Base-by-base conservation (phyloP, 2,113 vertebrate species). In the Nansenia antarctica region DNA sequence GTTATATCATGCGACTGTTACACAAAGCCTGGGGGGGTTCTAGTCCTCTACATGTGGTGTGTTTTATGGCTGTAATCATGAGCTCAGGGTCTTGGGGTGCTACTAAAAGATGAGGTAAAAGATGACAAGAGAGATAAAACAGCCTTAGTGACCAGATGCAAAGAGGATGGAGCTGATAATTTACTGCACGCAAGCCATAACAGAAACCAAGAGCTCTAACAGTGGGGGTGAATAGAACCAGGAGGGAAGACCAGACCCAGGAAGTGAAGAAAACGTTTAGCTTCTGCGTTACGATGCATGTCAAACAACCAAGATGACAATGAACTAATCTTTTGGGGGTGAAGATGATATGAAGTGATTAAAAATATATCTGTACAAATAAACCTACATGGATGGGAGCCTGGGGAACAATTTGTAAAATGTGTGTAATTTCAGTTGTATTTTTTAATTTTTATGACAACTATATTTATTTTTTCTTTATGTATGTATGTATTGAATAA, bases 231-330 rank as follows among this genome's bases (percentile, higher is more conserved):
- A 7, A 14, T 9, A 9, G 37, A 18, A 1, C 3, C 47, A 34
- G 60, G 42, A 37, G 20, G 9, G 59, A 70, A 64, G 39, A 37
- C 45, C n/a, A 39, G 75, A 58, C 45, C 49, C 30, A 15, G 65
- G 61, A 53, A 29, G 62, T 68, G 42, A 37, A 77, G 77, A 49
- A 76, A 87, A 87, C 69, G 79, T 88, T 90, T 83, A 90, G 86
- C 88, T 89, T 92, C 85, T 86, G 88, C 92, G 90, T 91, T 91
- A 87, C 86, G 87, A 90, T 93, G 92, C 92, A 93, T 93, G 92
- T 90, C 88, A 81, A 90, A 88, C 85, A 88, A 89, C 70, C 81
- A 79, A 69, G 74, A 85, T 70, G 82, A 88, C 83, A 75, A 86
- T 63, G 82, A 86, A 84, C 78, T 82, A 75, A 84, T 86, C 77